phyloP scores from a whole-genome alignment of 2,113 vertebrate species.

The Suricata suricatta region DNA sequence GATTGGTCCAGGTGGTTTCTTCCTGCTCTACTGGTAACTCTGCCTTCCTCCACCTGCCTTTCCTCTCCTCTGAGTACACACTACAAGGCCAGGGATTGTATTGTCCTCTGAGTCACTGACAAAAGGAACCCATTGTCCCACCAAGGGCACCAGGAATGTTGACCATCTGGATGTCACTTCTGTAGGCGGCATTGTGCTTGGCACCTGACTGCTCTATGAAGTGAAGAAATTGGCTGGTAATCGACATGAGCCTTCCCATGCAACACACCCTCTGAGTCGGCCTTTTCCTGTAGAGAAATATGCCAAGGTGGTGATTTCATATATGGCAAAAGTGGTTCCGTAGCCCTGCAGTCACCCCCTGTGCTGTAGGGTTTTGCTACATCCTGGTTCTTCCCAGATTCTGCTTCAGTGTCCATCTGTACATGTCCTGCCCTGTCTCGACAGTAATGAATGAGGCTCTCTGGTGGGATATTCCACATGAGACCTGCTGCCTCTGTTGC shows the following conservation, averaged over 20 bases:
- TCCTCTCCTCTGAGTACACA: not conserved
- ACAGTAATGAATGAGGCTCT: not conserved
- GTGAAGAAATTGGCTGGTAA: not conserved
- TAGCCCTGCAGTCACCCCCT: not conserved
- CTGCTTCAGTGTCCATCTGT: not conserved
- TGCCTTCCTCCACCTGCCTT: not conserved
- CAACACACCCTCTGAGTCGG: not conserved
- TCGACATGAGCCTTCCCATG: not conserved
- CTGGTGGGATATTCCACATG: not conserved
- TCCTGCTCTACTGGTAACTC: not conserved
- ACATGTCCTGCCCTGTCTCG: not conserved
- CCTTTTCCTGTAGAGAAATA: not conserved
- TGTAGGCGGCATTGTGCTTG: not conserved
- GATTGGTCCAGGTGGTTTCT: not conserved
- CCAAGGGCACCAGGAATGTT: not conserved
- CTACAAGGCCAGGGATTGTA: not conserved
- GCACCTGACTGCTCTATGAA: not conserved
- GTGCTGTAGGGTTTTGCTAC: not conserved
- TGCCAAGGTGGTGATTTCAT: not conserved
- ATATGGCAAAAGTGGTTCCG: rapidly evolving
- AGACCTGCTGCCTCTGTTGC: not conserved
- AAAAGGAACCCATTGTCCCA: constrained; percentile 4
- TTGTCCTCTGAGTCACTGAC: constrained; percentile 1
- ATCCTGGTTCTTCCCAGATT: not conserved
- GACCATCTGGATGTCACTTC: not conserved